Base-by-base conservation (phyloP, 2,888 invertebrate species). In the Apamea crenata region DNA sequence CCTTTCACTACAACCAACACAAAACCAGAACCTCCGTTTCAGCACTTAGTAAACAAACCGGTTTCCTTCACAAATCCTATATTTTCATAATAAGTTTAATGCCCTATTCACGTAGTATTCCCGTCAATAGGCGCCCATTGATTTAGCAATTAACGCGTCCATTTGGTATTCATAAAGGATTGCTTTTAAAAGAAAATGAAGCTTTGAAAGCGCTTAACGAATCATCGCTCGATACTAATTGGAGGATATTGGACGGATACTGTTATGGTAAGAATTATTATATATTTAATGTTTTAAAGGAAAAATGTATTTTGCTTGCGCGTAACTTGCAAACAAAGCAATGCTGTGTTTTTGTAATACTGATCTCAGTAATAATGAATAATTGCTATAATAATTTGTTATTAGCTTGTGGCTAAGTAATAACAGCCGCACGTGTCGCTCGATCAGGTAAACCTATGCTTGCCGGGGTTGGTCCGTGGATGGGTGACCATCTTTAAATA, bases 181-280 rank as follows among this genome's bases (percentile, higher is more conserved):
- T 82, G 77, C 85, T 82, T 81, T 65, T 89, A 77, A 88, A 87
- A 80, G 83, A 86, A 84, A 76, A 82, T 76, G 72, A 78, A 74
- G 81, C 74, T 67, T 77, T 87, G 79, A 83, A 83, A 80, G 81
- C 78, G 72, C 77, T 85, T 90, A 88, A 90, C 85, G 83, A 89
- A 88, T 83, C 82, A 82, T 85, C 81, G 77, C 67, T 65, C 77
- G 56, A 82, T 87, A 89, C 83, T 87, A 85, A 88, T 87, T 89
- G 87, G 67, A 67, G 40, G 56, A 59, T 74, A 63, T 78, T 59
- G 65, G 80, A 29, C 6, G 7, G 47, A 50, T 32, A 53, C n/a
- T 75, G 10, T 25, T 25, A 56, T 53, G 53, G 8, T 53, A 53
- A 53, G 53, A 21, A 6, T 21, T n/a, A n/a, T n/a, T n/a, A n/a